These are phyloP conservation scores for Acanthiza pusilla DNA, from an alignment of 2,797 vertebrate species.

Conservation along the genomic window DNA sequence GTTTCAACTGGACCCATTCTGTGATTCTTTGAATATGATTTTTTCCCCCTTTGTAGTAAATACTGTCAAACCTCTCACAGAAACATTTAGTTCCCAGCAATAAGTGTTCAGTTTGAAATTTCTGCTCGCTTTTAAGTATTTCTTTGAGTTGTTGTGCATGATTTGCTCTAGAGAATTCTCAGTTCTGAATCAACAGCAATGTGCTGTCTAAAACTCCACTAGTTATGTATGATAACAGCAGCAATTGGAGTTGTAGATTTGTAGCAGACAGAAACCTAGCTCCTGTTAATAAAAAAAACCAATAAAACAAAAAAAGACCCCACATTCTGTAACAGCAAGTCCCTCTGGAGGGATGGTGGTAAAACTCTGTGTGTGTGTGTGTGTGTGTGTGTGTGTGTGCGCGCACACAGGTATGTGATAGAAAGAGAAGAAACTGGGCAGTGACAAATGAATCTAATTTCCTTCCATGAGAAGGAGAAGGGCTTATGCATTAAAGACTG, in stretches of 20 bases:
- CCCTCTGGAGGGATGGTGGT: not conserved
- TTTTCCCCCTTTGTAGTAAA: not conserved
- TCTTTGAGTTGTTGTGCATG: not conserved
- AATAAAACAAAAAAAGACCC: not conserved
- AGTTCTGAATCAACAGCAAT: not conserved
- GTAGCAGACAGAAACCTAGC: not conserved
- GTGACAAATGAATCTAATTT: not conserved
- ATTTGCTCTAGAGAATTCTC: not conserved
- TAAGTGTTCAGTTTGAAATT: not conserved
- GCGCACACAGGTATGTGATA: not conserved
- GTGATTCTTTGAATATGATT: not conserved
- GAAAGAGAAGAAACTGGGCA: not conserved
- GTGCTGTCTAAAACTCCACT: not conserved
- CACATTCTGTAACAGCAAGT: not conserved
- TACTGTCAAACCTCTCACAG: not conserved
- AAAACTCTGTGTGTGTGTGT: not conserved
- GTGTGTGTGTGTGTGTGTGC: too few species aligned
- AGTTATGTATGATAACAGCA: not conserved
- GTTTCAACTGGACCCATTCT: not conserved
- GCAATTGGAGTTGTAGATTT: not conserved
- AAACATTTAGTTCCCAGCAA: not conserved
- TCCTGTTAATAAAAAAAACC: not conserved
- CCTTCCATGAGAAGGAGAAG: not conserved
- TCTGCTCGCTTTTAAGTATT: not conserved
- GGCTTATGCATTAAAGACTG: not conserved